Evolutionary conservation across 2,888 invertebrate species (phyloP), one percentile per base, ranked within the genome.

Genomic region (Sarcophaga carnaria): DNA sequence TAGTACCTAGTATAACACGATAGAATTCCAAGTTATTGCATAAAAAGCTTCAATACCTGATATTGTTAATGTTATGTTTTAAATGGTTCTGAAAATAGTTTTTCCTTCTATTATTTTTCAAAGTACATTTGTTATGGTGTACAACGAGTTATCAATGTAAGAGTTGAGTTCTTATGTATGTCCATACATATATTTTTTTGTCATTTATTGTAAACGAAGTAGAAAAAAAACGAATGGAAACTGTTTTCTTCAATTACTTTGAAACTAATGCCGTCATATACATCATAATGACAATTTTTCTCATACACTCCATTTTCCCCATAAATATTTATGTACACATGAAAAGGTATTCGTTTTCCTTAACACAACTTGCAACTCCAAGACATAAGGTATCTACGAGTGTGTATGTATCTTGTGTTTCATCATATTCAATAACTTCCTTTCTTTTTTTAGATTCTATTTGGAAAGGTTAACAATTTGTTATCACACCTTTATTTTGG

Each of bases 351-450:
- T 37, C 37, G 10, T 37, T 37, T 37, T 37, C 37, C 37, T 37
- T 37, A 37, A 37, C 22, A 20, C n/a, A 20, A 22, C 22, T 22
- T 37, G 4, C 45, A 47, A 47, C 54, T 12, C 14, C 14, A 20
- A 54, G 20, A 47, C 14, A 54, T 11, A 10, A 37, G 37, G 2
- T 37, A 59, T n/a, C 49, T 79, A 69, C n/a, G 11, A 63, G 22
- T 66, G 45, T 45, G 47, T 47, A 22, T 63, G 20, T 62, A 12
- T 45, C 62, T 63, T 20, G 63, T 25, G 14, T 62, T 71, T 77
- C 67, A 66, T 74, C 72, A 72, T 77, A 74, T 80, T 77, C 80
- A 74, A 85, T 77, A 80, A 81, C 69, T 77, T 85, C 77, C 80
- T 78, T 85, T 63, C 25, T 75, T 20, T 25, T 54, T 11, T 69